Conservation (phyloP, 2,888 invertebrate genomes). For the Neria commutata region DNA sequence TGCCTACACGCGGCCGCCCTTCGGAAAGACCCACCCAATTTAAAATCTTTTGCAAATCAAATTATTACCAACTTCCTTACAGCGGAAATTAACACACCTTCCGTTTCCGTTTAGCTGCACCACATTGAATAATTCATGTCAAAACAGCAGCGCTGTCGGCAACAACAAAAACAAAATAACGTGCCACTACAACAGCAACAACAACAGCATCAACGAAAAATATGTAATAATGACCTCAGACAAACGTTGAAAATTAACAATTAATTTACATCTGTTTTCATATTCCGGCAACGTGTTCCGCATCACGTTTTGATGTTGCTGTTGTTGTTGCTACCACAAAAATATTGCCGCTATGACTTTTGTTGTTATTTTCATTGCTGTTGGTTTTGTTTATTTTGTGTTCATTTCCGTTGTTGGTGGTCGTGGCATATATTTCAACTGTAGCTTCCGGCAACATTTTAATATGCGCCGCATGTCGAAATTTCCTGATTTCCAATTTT, state of each 20-base stretch:
- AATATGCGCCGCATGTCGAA: not conserved
- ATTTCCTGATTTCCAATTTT: too few relatives aligned
- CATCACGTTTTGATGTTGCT: not conserved
- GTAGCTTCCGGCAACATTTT: not conserved
- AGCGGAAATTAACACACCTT: conserved; percentile 14
- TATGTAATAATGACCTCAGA: not conserved
- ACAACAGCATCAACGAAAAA: too few relatives aligned
- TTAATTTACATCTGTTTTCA: not conserved
- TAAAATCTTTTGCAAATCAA: not conserved
- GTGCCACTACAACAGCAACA: too few relatives aligned
- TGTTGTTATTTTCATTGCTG: not conserved
- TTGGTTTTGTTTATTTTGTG: not conserved
- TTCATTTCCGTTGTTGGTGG: too few relatives aligned
- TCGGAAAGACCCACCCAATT: not conserved
- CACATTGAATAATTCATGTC: too few relatives aligned
- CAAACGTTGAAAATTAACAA: not conserved
- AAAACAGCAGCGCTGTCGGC: too few relatives aligned
- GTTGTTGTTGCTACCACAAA: not conserved
- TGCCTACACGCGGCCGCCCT: not conserved
- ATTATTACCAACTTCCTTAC: not conserved
- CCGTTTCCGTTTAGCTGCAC: conserved; percentile 17
- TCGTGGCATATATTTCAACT: too few relatives aligned
- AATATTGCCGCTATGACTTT: not conserved
- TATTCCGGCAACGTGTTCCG: not conserved
- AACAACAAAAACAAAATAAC: too few relatives aligned